Conservation (phyloP, 1,140 invertebrate genomes). For the Drosophila bipectinata region DNA sequence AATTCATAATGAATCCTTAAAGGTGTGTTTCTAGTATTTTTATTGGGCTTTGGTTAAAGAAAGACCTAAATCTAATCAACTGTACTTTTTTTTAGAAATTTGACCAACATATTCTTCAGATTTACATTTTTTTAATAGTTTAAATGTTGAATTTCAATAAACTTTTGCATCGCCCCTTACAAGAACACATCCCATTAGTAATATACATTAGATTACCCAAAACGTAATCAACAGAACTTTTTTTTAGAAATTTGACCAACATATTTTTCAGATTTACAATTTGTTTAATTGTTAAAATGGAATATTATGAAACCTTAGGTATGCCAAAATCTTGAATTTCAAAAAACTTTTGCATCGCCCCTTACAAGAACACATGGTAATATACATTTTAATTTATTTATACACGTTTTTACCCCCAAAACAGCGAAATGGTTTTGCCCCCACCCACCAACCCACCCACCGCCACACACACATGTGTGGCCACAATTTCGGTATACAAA, state of each 20-base stretch:
- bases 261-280: not conserved
- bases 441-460: conserved; percentile 10
- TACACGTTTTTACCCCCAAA: conserved; percentile 53
- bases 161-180: conserved; percentile 27
- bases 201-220: conserved; percentile 55
- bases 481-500: conserved; percentile 78
- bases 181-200: not conserved
- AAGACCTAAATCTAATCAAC: not conserved
- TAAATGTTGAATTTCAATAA: not conserved
- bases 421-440: conserved; percentile 54
- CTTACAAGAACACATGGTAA: not conserved
- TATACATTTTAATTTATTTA: conserved; percentile 78
- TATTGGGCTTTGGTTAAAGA: no score
- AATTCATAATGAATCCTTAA: no score
- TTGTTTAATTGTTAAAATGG: not conserved
- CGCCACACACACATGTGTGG: conserved; percentile 62
- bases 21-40: not conserved
- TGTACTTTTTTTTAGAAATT: not conserved
- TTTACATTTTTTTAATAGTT: no score
- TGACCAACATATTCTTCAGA: not conserved
- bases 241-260: not conserved
- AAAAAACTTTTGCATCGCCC: conserved; percentile 25
- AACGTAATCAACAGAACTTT: not conserved
- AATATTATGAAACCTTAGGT: not conserved
- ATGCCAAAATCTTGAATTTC: not conserved